These are phyloP conservation scores for Xenopus petersii DNA, from an alignment of 2,797 vertebrate species.

Conservation along the genomic window DNA sequence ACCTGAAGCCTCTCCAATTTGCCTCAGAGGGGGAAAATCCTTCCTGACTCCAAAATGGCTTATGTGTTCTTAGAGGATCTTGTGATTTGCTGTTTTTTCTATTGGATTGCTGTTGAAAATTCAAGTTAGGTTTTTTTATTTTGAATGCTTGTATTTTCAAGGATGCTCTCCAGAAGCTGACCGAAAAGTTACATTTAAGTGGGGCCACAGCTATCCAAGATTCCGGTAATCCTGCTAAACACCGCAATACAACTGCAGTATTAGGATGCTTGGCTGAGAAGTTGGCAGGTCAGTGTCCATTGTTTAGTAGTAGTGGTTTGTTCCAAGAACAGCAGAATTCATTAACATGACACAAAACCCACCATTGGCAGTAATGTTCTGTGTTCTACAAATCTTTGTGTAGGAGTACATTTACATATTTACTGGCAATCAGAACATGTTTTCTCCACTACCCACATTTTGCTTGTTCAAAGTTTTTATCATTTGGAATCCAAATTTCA, in stretches of 20 bases:
- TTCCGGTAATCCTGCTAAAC: constrained; percentile 86
- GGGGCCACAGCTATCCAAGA: constrained; percentile 86
- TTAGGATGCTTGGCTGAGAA: constrained; percentile 96
- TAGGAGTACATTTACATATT: background rate
- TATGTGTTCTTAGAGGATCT: too few relatives aligned
- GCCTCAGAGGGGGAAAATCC: too few relatives aligned
- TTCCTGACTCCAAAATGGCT: too few relatives aligned
- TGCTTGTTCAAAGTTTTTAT: too few relatives aligned
- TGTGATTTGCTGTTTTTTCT: too few relatives aligned
- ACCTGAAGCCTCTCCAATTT: too few relatives aligned
- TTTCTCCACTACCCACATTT: background rate
- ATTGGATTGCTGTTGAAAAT: too few relatives aligned
- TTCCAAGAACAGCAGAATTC: background rate
- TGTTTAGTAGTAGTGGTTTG: background rate
- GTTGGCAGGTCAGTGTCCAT: constrained; percentile 77
- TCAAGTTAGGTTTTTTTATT: too few relatives aligned
- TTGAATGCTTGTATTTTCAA: constrained; percentile 50
- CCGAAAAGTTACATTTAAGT: constrained; percentile 90
- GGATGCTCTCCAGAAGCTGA: constrained; percentile 96
- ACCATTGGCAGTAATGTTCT: background rate
- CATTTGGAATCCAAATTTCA: too few relatives aligned
- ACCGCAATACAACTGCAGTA: constrained; percentile 95
- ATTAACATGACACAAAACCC: too few relatives aligned
- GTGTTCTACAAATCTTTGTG: background rate
- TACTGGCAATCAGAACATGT: background rate